Base-by-base conservation (phyloP, 2,113 vertebrate species). In the Gymnobelideus leadbeateri region DNA sequence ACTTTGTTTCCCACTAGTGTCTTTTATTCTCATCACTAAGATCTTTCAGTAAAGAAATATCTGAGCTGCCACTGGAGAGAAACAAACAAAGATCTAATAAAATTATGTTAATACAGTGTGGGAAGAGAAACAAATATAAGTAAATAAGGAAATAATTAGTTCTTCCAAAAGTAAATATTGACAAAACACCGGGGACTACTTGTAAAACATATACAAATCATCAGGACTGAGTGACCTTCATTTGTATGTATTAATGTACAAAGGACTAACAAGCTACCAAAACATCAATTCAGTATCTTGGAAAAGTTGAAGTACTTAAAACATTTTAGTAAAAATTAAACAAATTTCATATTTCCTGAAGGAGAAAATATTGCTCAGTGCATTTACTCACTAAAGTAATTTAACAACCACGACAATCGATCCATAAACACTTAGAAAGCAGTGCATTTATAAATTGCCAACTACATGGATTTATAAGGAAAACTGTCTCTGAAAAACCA, bases 81-180 rank as follows among this genome's bases (percentile, higher is more conserved):
- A 57, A 23, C 91, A 91, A 92, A 90, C 94, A 94, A 89, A 94
- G 94, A 91, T 51, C 53, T 7, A 57, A 37, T 92, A 77, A 94
- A 97, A 90, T 92, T 89, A 90, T 47, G 12, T 94, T 96, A 92
- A 50, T 51, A 54, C 3, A 8, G 90, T 46, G 53, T 92, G 50
- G 92, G 93, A 96, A 97, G 97, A 96, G 94, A 97, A 97, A 96
- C 96, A 28, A 54, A 57, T 53, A 43, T 89, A 95, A 95, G 93
- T 97, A 97, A 97, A 98, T 91, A 97, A 95, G 98, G 97, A 98
- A 98, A 94, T 97, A 96, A 97, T 98, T 98, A 96, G 93, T 97
- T 97, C 90, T 91, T 96, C 92, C 90, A 8, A 95, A 94, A 96
- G 96, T 98, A 98, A 98, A 97, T 98, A 98, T 97, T 98, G 97